Evolutionary conservation across 2,888 invertebrate species (phyloP), one percentile per base, ranked within the genome.

Genomic region (Drosophila prostipennis): DNA sequence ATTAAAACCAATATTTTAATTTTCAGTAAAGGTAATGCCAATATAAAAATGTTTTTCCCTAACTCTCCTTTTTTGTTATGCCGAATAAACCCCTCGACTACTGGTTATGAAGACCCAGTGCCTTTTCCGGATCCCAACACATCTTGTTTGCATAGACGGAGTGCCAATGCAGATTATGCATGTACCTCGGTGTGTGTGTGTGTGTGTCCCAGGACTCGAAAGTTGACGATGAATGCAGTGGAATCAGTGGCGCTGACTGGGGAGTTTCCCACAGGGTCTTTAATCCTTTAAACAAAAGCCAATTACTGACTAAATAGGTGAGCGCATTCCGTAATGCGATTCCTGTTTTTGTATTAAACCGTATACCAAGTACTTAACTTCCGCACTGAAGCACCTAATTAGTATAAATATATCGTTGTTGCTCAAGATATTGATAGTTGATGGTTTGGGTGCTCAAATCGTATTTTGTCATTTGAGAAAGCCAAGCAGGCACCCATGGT

Each of bases 151-250:
- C 14, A 32, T 32, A 16, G 46, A 46, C 29, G 10, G n/a, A 14
- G 46, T 46, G 46, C 46, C 46, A 32, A 46, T 46, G 46, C 46
- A 32, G 46, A 46, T 46, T 46, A 46, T 14, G 32, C 29, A 16
- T 14, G 46, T 19, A 19, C 42, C 19, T 5, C 6, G n/a, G 37
- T n/a, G n/a, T 45, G 29, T 29, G 32, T n/a, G n/a, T 45, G 29
- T 29, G 32, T 32, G 46, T 6, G 10, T 16, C 1, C n/a, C 11
- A 32, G 32, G 26, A 45, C 4, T 10, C 29, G 0, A 45, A 29
- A 7, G 45, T 26, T 26, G 26, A n/a, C 14, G 10, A 46, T 46
- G 11, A 10, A 29, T 32, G 6, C 16, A 32, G 14, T 43, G 23
- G 3, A 46, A 11, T 6, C 46, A 29, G 29, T 29, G 29, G 26